Evolutionary conservation across 2,113 vertebrate genomes (phyloP).

Genomic region (Rhinopomastus cyanomelas): DNA sequence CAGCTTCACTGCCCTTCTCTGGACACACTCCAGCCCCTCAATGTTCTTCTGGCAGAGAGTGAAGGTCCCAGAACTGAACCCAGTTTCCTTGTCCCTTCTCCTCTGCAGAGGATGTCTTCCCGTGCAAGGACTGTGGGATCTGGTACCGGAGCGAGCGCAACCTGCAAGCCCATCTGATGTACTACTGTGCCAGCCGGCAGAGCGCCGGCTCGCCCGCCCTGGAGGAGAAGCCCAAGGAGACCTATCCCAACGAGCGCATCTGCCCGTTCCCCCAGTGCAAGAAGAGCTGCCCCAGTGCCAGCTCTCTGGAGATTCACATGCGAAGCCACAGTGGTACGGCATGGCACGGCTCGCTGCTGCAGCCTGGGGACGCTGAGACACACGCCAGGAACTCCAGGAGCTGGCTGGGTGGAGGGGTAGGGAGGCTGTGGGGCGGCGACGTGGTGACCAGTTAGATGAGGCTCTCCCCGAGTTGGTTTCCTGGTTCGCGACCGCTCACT

Average conservation of each 20-base stretch:
- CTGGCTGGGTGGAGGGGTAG: background rate
- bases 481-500: background rate
- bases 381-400: background rate
- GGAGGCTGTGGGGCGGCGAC: background rate
- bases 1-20: background rate
- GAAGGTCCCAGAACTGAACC: background rate
- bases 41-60: background rate
- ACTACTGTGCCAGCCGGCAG: constrained; percentile 96
- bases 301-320: constrained; percentile 98
- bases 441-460: background rate
- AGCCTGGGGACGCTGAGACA: background rate
- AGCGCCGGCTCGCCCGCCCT: constrained; percentile 74
- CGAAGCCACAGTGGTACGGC: constrained; percentile 92
- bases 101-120: constrained; percentile 92
- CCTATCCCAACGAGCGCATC: constrained; percentile 90
- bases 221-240: constrained; percentile 91
- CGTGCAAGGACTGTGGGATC: constrained; percentile 97
- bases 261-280: constrained; percentile 97
- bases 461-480: background rate
- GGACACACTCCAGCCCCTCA: background rate
- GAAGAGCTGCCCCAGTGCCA: constrained; percentile 97
- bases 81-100: background rate
- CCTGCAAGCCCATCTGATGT: constrained; percentile 96
- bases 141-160: constrained; percentile 98
- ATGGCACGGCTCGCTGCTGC: rapidly evolving